Evolutionary conservation across 2,113 vertebrate genomes (phyloP).

Genomic region (Sceloporus tristichus): DNA sequence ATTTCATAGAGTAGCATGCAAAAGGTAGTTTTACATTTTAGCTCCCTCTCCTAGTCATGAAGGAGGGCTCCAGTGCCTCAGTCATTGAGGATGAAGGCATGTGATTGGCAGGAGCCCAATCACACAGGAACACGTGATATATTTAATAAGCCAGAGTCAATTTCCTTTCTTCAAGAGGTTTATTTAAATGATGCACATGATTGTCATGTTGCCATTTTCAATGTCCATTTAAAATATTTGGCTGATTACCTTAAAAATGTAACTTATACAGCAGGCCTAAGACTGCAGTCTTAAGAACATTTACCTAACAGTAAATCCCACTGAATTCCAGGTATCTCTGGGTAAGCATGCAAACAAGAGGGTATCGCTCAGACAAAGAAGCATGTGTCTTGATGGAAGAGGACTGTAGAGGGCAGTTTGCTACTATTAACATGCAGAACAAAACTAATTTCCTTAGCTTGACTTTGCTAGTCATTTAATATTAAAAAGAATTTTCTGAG

Average conservation of each 20-base stretch:
- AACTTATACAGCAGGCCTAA: not conserved
- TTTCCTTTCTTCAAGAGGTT: not conserved
- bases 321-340: not conserved
- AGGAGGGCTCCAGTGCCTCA: not conserved
- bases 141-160: not conserved
- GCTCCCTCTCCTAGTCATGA: not conserved
- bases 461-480: not conserved
- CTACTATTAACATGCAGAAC: constrained; percentile 15
- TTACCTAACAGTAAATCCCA: not conserved
- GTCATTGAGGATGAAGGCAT: not conserved
- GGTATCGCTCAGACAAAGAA: not conserved
- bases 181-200: not conserved
- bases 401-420: constrained; percentile 24
- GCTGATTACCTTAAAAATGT: not conserved
- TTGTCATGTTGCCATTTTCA: not conserved
- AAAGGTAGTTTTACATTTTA: constrained; percentile 16
- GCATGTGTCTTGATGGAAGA: not conserved
- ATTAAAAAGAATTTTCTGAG: not conserved
- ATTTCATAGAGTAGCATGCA: not conserved
- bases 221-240: not conserved
- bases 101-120: not conserved
- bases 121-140: not conserved
- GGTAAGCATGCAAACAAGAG: not conserved
- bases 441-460: constrained; percentile 17
- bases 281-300: not conserved